Base-by-base conservation (phyloP, 2,888 invertebrate genomes). In the Eupithecia abbreviata region DNA sequence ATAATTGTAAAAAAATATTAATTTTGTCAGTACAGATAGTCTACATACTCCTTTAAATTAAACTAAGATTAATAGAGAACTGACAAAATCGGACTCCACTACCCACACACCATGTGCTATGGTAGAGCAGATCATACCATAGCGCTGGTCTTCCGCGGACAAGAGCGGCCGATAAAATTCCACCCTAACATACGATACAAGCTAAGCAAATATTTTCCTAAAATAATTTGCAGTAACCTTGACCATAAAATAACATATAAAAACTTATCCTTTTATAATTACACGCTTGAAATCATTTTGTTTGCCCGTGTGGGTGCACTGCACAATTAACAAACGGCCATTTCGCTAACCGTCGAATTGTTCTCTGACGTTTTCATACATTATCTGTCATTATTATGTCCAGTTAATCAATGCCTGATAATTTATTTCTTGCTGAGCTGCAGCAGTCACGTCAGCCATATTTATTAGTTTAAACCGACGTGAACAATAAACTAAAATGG, bases 381-480 rank as follows among this genome's bases (percentile, higher is more conserved):
- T 67, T 67, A 45, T 68, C 68, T 45, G 45, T 68, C 68, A 68
- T 45, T 43, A 43, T 68, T 43, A 68, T n/a, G 45, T 68, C 66
- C 43, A 68, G 45, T 68, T 43, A 45, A 68, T 45, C 45, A 45
- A 68, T 10, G 45, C n/a, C 45, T 45, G 68, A 0, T 68, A 45
- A 68, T 68, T 68, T 68, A 68, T 68, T 45, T 68, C 67, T 43
- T 43, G 67, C n/a, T 68, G 66, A 42, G 66, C 66, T 68, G 42
- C 45, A 47, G 7, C 69, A 47, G 58, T 47, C 58, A 30, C n/a
- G 47, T 47, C 41, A 49, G 72, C 45, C 15, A 10, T 68, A 68
- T 68, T 68, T 68, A 30, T 45, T 72, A 42, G 13, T 62, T 62
- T 72, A 68, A 45, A n/a, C 68, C 42, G 18, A 68, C 68, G 42